Evolutionary conservation across 2,888 invertebrate genomes (phyloP), one percentile per base, ranked within the genome.

Genomic region (Tanypteryx hageni): DNA sequence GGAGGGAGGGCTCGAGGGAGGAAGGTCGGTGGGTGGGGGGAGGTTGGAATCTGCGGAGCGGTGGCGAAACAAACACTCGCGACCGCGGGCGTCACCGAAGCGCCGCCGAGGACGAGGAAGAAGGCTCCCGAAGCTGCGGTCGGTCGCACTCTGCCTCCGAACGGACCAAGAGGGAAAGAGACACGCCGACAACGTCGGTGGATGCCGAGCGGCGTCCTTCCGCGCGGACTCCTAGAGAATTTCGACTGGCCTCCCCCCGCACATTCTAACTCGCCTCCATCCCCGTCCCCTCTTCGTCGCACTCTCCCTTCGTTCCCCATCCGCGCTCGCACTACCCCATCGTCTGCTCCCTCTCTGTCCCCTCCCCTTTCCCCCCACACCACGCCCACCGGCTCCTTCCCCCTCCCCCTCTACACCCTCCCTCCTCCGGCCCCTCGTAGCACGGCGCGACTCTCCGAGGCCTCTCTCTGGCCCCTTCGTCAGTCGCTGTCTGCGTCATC

Each of bases 381-480:
- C 89, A 31, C 64, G 61, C 89, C 89, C 64, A 61, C 61, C 86
- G 76, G 27, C 18, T 61, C 16, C 86, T 31, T 58, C 85, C 85
- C 61, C 86, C 22, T 31, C 22, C 27, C 93, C 92, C 93, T 92
- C 92, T 93, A 93, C 93, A 92, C 92, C 92, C 93, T 5, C 5
- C 92, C 93, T 84, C 92, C 92, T 93, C 93, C 93, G 93, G 93
- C 93, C 92, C 91, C 93, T 93, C 93, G 92, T 93, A 93, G 61
- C 89, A 64, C n/a, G 18, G 83, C n/a, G 64, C 61, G 44, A 27
- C 31, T 18, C 31, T 44, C 89, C n/a, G 44, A 13, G 89, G 61
- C 61, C 18, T 61, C 89, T 64, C 64, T 59, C 44, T 44, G 44
- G 89, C 89, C 89, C 89, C 89, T 64, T 44, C 89, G 89, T 89